Conservation (phyloP, 2,113 vertebrate genomes). For the Callaeas wilsoni region DNA sequence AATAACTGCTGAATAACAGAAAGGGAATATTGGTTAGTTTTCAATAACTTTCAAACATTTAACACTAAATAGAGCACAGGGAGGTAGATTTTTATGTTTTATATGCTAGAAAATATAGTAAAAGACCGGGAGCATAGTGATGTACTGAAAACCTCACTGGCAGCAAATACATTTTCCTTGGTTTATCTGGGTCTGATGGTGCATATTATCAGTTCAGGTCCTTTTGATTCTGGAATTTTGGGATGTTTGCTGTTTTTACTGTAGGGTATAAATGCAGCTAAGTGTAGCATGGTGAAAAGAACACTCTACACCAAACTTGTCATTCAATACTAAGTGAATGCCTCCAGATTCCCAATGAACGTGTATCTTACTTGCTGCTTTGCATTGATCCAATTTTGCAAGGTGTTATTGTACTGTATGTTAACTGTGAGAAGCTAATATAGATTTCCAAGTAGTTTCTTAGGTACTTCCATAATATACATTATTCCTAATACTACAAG, state of each 20-base stretch:
- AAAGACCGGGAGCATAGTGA: neutral
- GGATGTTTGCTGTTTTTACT: neutral
- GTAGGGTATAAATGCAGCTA: neutral
- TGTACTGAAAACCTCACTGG: neutral
- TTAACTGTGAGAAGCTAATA: slow-evolving; percentile 15
- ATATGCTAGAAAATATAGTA: neutral
- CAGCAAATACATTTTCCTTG: neutral
- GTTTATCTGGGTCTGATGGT: slow-evolving; percentile 1
- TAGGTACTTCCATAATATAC: slow-evolving; percentile 20
- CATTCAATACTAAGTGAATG: neutral
- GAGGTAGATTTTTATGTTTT: neutral
- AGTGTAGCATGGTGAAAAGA: slow-evolving; percentile 1
- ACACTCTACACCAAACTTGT: neutral
- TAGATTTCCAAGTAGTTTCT: neutral
- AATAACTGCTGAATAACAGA: neutral
- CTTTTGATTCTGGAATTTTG: neutral
- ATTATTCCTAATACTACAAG: neutral
- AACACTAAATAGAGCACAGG: neutral
- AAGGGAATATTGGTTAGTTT: neutral
- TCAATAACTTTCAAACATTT: neutral
- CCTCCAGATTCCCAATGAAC: slow-evolving; percentile 34
- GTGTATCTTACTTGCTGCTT: slow-evolving; percentile 19
- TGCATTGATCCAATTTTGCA: slow-evolving; percentile 7
- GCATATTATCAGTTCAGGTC: neutral
- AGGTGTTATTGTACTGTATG: slow-evolving; percentile 9